phyloP scores from a whole-genome alignment of 30 jellyfish, hydroid and myxozoan species.

The Rhopilema esculentum region DNA sequence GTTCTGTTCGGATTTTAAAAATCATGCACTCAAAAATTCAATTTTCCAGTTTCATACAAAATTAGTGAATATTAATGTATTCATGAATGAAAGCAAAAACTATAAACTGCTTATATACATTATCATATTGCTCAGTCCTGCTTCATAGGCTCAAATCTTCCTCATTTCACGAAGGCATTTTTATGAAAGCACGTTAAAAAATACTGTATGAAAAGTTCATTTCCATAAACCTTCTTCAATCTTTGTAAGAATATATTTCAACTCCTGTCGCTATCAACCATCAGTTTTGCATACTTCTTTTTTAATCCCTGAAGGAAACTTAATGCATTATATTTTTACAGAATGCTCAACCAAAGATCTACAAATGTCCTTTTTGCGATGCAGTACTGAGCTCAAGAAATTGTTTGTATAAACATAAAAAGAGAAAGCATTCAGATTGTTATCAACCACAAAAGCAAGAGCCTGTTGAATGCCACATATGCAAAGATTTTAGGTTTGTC shows the following conservation, averaged over 20 bases:
- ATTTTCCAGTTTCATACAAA: background rate
- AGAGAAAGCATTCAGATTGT: constrained; percentile 6
- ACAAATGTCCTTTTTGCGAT: constrained; percentile 19
- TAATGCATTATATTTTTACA: background rate
- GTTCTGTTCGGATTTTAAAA: no score
- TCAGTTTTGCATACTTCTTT: background rate
- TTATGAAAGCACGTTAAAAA: background rate
- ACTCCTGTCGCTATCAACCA: background rate
- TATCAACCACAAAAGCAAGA: constrained; percentile 12
- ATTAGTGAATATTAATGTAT: background rate
- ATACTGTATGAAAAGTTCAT: background rate
- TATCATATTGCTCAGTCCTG: background rate
- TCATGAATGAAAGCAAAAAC: background rate
- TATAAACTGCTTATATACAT: background rate
- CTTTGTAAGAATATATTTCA: background rate
- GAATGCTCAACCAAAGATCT: background rate
- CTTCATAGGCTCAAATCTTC: background rate
- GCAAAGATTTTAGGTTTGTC: constrained; percentile 6
- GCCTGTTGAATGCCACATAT: constrained; percentile 19
- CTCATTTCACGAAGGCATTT: background rate
- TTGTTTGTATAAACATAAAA: constrained; percentile 23
- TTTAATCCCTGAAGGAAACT: background rate
- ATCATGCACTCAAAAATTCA: background rate
- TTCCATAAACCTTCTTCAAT: background rate
- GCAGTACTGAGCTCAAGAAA: background rate